A percentile compares a stretch with the other conserved stretches of the same genome.
Evolutionary conservation across 2,797 vertebrate genomes (phyloP).

Genomic region (Propithecus perrieri): DNA sequence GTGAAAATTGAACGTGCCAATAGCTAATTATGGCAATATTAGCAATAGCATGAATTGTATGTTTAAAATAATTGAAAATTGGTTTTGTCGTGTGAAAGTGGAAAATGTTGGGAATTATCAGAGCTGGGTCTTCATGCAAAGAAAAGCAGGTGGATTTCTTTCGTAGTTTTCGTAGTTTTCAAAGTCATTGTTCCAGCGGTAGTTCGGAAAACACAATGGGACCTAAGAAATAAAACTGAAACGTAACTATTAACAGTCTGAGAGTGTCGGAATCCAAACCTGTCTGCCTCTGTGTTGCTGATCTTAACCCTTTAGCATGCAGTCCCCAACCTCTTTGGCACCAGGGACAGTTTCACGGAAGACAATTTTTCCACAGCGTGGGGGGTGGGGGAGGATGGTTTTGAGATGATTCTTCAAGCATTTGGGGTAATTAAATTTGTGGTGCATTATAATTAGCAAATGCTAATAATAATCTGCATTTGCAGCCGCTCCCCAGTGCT

Average conservation of each 20-base stretch:
- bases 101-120: not conserved
- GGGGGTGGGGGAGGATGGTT: no score
- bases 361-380: no score
- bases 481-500: no score
- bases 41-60: not conserved
- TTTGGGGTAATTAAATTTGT: no score
- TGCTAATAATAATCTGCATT: no score
- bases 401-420: no score
- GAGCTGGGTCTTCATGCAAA: not conserved
- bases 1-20: not conserved
- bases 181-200: not conserved
- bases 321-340: no score
- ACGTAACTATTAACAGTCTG: not conserved
- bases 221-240: not conserved
- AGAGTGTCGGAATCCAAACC: not conserved
- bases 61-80: not conserved
- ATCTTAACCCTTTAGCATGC: not conserved
- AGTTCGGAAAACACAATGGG: not conserved
- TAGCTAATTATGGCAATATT: not conserved
- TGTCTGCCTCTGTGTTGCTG: accelerated
- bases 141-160: not conserved
- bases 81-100: not conserved
- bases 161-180: not conserved
- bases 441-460: no score
- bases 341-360: no score